Evolutionary conservation across 2,888 invertebrate genomes (phyloP).

Genomic region (Aspidiotus rigidus): DNA sequence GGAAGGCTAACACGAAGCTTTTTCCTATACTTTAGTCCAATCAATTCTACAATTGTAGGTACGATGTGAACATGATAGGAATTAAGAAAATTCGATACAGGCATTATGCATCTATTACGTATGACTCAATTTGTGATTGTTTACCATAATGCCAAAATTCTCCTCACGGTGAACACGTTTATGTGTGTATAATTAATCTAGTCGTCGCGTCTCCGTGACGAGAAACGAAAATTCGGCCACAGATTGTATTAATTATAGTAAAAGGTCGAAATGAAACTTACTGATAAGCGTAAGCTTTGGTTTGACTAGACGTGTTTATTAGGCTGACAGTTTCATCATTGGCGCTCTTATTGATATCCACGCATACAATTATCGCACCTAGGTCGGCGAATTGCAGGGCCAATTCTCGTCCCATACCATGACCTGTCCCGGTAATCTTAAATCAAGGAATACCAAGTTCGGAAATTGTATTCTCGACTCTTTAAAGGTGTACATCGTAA

Average conservation of each 20-base stretch:
- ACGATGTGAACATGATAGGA: no score
- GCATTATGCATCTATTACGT: not conserved
- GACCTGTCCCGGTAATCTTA: constrained; percentile 75
- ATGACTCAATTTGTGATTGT: not conserved
- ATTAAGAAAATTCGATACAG: no score
- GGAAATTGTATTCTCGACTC: no score
- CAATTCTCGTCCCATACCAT: constrained; percentile 72
- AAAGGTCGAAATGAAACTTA: constrained; percentile 33
- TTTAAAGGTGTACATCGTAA: no score
- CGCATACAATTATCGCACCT: constrained; percentile 63
- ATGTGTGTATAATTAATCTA: no score
- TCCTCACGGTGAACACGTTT: not conserved
- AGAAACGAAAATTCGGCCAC: not conserved
- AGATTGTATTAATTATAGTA: no score
- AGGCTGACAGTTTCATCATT: constrained; percentile 59
- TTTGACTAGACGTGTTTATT: constrained; percentile 48
- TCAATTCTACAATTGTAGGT: no score
- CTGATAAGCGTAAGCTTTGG: constrained; percentile 38
- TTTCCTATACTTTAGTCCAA: no score
- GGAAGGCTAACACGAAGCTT: no score
- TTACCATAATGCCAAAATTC: not conserved
- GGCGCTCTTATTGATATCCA: constrained; percentile 62
- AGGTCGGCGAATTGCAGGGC: constrained; percentile 61
- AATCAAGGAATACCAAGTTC: no score
- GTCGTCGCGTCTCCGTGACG: no score